Evolutionary conservation across 2,113 vertebrate genomes (phyloP), one percentile per base, ranked within the genome.

Genomic region (Chroicocephalus ridibundus): DNA sequence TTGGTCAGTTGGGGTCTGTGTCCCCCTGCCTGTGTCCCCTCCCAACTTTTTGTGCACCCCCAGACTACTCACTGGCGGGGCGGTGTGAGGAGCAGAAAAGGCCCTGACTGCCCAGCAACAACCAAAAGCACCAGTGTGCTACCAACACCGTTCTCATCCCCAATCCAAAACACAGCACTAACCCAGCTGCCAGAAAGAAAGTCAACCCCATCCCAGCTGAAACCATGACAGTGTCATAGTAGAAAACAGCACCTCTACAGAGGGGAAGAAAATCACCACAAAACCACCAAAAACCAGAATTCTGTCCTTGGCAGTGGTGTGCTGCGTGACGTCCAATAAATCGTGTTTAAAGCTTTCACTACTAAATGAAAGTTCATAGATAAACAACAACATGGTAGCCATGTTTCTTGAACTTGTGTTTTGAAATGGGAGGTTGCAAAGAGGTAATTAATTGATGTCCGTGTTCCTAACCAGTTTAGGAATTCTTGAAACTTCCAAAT

Each of bases 251-350:
- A 46, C 10, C 27, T 71, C 19, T 46, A n/a, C 16, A 65, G 27
- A 47, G 7, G 11, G 17, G 44, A 57, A 46, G 44, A 81, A 19
- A 20, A 21, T 4, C 6, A 26, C 25, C 29, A 32, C 60, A 11
- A 42, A 11, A 13, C 10, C 10, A 15, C 8, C 1, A 2, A 36
- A n/a, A 52, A 5, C 0, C 13, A 38, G 26, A 54, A 42, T 82
- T 80, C 42, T 62, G 26, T 19, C 61, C 38, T 54, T 91, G 21
- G 15, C 27, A 4, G 38, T 68, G 25, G 4, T 62, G 72, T 77
- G 12, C 29, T 66, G 26, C 81, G 29, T 76, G 36, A 20, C 27
- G 76, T 93, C 47, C 46, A 78, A 18, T 88, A 83, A 88, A n/a
- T 26, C 4, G 2, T 27, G 6, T 84, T 55, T 69, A 79, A 70